Conservation (phyloP, 2,888 invertebrate genomes). For the Silvanus unidentatus region DNA sequence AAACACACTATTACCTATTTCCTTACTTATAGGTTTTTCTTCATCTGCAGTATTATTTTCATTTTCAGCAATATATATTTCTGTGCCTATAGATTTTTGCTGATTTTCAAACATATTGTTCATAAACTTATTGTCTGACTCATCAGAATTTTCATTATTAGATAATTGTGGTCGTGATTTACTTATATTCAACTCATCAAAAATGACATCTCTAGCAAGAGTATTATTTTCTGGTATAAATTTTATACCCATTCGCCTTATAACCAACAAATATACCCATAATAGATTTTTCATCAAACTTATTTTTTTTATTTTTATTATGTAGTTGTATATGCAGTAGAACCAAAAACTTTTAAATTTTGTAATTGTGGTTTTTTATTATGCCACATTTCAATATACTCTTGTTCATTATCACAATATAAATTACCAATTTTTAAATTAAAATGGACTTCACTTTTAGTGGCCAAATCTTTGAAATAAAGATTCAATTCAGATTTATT, state of each 20-base stretch:
- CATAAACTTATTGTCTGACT: too few species aligned
- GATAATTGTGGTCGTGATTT: neutral
- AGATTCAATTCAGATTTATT: slow-evolving; percentile 25
- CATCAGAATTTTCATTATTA: neutral
- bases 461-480: slow-evolving; percentile 12
- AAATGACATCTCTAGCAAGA: slow-evolving; percentile 2
- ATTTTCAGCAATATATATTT: too few species aligned
- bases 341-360: slow-evolving; percentile 6
- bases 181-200: neutral
- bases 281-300: slow-evolving; percentile 1
- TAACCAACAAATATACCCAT: slow-evolving; percentile 7
- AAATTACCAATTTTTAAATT: neutral
- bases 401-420: neutral
- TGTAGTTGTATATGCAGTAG: slow-evolving; percentile 5
- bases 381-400: slow-evolving; percentile 6
- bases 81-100: neutral
- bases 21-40: too few species aligned
- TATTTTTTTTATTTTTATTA: neutral
- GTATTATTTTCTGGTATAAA: neutral
- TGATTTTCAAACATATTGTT: too few species aligned
- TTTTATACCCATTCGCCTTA: slow-evolving; percentile 6
- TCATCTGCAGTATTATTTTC: too few species aligned
- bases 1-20: too few species aligned
- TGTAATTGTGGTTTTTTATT: neutral
- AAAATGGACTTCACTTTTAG: neutral